Conservation (phyloP, 2,113 vertebrate genomes). For the Menura novaehollandiae region DNA sequence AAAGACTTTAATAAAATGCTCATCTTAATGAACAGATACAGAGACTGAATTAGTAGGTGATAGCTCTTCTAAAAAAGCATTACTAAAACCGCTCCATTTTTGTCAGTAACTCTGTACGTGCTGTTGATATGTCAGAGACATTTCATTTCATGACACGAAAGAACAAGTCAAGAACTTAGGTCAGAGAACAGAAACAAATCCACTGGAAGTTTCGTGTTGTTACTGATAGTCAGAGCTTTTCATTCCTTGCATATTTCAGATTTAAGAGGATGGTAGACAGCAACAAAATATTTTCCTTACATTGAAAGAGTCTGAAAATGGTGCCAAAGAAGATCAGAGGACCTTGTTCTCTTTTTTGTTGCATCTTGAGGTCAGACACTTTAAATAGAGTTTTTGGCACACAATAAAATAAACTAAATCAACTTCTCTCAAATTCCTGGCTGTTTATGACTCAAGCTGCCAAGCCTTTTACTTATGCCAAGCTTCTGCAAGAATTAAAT, state of each 20-base stretch:
- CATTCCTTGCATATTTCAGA: neutral
- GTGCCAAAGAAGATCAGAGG: neutral
- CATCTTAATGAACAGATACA: neutral
- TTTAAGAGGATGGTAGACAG: neutral
- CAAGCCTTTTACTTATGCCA: neutral
- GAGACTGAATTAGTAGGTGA: neutral
- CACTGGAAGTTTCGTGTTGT: neutral
- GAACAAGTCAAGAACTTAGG: neutral
- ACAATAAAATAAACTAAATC: neutral
- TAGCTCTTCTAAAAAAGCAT: neutral
- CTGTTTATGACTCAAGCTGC: neutral
- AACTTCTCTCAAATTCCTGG: neutral
- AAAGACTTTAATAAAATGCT: neutral
- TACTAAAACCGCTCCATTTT: neutral
- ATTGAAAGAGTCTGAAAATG: neutral
- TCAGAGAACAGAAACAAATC: neutral
- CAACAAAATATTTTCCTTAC: neutral
- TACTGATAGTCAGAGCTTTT: neutral
- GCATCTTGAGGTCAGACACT: neutral
- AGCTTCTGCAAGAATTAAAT: neutral
- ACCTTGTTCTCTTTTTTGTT: neutral
- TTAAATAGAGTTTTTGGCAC: neutral
- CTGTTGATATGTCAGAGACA: neutral
- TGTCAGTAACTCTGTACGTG: accelerated
- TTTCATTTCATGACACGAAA: neutral